Base-by-base conservation (phyloP, 1,140 invertebrate species). In the Adoxophyes honmai region DNA sequence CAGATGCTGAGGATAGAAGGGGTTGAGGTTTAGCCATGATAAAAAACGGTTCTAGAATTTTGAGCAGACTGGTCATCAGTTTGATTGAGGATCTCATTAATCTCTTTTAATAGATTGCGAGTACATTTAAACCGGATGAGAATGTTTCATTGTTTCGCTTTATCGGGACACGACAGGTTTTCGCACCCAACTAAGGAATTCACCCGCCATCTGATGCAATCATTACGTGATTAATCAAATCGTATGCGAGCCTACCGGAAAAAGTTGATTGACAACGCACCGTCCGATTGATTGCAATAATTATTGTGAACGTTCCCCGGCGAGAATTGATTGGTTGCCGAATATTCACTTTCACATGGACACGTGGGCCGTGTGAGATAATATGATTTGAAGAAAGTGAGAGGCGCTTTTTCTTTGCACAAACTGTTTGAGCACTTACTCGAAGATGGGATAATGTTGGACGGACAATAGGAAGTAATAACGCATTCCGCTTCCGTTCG, bases 391-490 rank as follows among this genome's bases (percentile, higher is more conserved):
- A 77, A 70, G 79, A 86, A 84, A 84, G 83, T 84, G 76, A 83
- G 78, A 80, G 81, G 75, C 61, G 35, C 75, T 84, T 78, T 82
- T 86, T 81, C 78, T 84, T 84, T 81, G 59, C 70, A 64, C 68
- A 80, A 68, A 62, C 15, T 75, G 59, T 82, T 82, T 81, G 73
- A 62, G 68, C 67, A 70, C 59, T 59, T 64, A 37, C 10, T 35
- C 16, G 52, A 21, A 34, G 52, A 56, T 42, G 38, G 48, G 35
- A 18, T 56, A 56, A 55, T 38, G 56, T 35, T 33, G 42, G 18
- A 21, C 39, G 39, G 39, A 48, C 42, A 48, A 48, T 48, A 48
- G 42, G 42, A 48, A 48, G 42, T 48, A 48, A 48, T 28, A 48
- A 48, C 42, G 42, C 21, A 48, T 48, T 48, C 42, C n/a, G 18